Conservation (phyloP, 2,113 vertebrate genomes). For the Sula dactylatra region DNA sequence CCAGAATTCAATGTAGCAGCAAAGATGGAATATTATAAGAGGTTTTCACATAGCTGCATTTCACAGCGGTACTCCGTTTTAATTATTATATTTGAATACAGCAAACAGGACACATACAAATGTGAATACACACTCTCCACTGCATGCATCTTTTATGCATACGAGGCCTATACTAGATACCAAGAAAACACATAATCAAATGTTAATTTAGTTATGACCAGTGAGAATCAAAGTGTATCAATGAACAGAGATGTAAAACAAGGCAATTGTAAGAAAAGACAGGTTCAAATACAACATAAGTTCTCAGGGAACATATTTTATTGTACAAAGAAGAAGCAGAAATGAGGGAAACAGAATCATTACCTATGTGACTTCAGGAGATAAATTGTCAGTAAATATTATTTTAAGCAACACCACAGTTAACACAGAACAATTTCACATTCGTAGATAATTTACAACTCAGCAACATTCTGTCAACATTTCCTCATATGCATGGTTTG, state of each 20-base stretch:
- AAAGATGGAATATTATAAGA: background rate
- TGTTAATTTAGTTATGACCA: background rate
- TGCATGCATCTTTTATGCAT: background rate
- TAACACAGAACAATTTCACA: background rate
- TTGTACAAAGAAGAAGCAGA: background rate
- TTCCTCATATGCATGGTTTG: slow-evolving; percentile 13
- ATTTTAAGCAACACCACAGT: background rate
- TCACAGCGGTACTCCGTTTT: background rate
- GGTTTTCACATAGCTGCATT: background rate
- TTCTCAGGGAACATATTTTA: background rate
- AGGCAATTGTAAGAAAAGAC: background rate
- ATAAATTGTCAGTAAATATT: slow-evolving; percentile 28
- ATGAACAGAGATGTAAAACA: background rate
- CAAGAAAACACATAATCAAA: background rate
- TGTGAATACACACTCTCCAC: background rate
- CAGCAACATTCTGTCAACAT: slow-evolving; percentile 24
- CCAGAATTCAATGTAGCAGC: background rate
- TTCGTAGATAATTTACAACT: slow-evolving; percentile 33
- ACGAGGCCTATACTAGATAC: background rate
- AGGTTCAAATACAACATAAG: background rate
- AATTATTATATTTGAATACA: background rate
- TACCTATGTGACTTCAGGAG: background rate
- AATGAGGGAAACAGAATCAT: background rate
- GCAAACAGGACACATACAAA: background rate
- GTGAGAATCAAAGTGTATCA: background rate